Base-by-base conservation (phyloP, 2,113 vertebrate genomes). In the Barbus barbus region DNA sequence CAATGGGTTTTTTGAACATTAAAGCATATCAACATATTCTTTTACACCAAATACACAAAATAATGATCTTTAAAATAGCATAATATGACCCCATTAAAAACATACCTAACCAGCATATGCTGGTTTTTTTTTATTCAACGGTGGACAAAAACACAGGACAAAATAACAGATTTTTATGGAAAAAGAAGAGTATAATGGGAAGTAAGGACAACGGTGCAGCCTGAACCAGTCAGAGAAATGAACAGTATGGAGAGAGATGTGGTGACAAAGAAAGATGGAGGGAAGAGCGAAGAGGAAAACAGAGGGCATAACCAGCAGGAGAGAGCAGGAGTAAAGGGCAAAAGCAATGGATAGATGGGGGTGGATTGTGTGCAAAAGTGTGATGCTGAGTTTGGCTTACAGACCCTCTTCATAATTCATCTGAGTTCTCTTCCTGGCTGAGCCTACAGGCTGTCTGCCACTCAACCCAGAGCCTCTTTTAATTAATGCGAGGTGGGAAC, bases 361-460 rank as follows among this genome's bases (percentile, higher is more conserved):
- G 48, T 65, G 53, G 38, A 67, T 83, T 60, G 74, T 81, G 61
- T 69, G 53, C 41, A 33, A 67, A 81, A 33, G 61, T 75, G 63
- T 78, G 33, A 51, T 58, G 74, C 24, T 61, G 82, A 83, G 81
- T 78, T 82, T 83, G 75, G 74, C 71, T 85, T 78, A 67, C 74
- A 84, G 63, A 87, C 80, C 48, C 48, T 81, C 69, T 83, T 60
- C 83, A 88, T 83, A 88, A 90, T 86, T 90, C 85, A 88, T 36
- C 33, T 53, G 87, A 81, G 82, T 67, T 84, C 81, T 83, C 85
- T 76, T 67, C 24, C 81, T 36, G 44, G 51, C 88, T 82, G 83
- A 67, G 86, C 84, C 87, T 80, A 82, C 76, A 86, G 90, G 87
- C 82, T 75, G 83, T 81, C 84, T 85, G 88, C 83, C 90, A 90